phyloP scores from a whole-genome alignment of 1,140 invertebrate genomes.

The Drosophila nasuta region DNA sequence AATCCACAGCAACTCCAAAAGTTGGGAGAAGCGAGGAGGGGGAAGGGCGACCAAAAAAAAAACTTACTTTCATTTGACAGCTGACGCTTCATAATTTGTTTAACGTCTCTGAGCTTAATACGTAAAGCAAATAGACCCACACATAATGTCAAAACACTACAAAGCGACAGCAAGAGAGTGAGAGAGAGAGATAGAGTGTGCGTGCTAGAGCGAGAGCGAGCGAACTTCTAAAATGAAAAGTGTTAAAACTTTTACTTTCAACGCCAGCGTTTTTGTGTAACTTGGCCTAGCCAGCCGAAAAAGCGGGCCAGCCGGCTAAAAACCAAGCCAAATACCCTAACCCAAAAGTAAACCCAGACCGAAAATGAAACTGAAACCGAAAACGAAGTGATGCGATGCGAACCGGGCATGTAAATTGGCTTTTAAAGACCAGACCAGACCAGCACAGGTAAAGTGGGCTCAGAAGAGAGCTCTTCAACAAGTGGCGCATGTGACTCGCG shows the following conservation, averaged over 20 bases:
- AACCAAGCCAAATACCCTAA: neutral
- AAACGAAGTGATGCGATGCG: neutral
- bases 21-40: constrained; percentile 29
- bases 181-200: constrained; percentile 21
- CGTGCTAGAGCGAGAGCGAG: neutral
- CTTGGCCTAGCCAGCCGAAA: constrained; percentile 29
- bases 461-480: constrained; percentile 54
- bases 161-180: constrained; percentile 16
- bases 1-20: constrained; percentile 12
- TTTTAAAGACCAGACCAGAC: constrained; percentile 60
- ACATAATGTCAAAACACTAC: constrained; percentile 14
- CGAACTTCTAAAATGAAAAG: constrained; percentile 80
- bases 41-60: constrained; percentile 10
- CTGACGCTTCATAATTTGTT: constrained; percentile 67
- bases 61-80: constrained; percentile 64
- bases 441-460: constrained; percentile 12
- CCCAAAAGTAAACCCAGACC: neutral
- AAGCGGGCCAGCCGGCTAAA: constrained; percentile 5
- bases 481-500: constrained; percentile 62
- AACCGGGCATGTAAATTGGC: constrained; percentile 72
- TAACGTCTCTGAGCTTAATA: constrained; percentile 65
- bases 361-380: constrained; percentile 11
- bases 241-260: constrained; percentile 76
- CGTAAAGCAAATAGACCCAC: constrained; percentile 72
- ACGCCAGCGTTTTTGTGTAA: constrained; percentile 54